Conservation (phyloP, 2,888 invertebrate genomes). For the Zygaena filipendulae region DNA sequence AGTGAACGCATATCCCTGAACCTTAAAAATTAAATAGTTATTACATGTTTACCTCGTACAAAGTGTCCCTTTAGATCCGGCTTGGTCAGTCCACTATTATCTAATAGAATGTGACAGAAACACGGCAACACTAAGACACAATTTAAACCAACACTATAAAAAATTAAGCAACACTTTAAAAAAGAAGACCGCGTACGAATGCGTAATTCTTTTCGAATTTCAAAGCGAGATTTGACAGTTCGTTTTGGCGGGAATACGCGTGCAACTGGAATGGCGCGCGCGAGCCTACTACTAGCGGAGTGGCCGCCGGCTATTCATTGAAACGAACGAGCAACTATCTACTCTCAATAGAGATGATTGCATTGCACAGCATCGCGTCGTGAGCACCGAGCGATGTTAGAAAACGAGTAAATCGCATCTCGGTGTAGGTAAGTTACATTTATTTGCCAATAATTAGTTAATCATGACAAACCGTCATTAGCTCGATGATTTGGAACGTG, state of each 20-base stretch:
- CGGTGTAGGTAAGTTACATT: no score
- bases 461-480: not conserved
- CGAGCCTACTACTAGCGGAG: slow-evolving; percentile 29
- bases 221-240: slow-evolving; percentile 3
- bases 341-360: slow-evolving; percentile 29
- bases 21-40: slow-evolving; percentile 12
- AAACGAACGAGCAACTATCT: no score
- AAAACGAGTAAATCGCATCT: slow-evolving; percentile 56
- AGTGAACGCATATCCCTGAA: no score
- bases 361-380: slow-evolving; percentile 29
- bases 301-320: no score
- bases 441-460: slow-evolving; percentile 34
- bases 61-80: slow-evolving; percentile 20
- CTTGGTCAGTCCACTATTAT: slow-evolving; percentile 11
- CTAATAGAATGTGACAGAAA: no score
- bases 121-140: slow-evolving; percentile 21
- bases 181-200: not conserved
- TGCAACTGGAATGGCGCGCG: slow-evolving; percentile 28
- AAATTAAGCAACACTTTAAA: slow-evolving; percentile 18
- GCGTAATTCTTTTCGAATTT: slow-evolving; percentile 3
- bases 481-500: not conserved
- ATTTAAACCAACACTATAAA: slow-evolving; percentile 17
- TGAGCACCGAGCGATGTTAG: slow-evolving; percentile 46
- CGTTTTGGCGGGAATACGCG: slow-evolving; percentile 25
- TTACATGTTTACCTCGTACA: slow-evolving; percentile 25